A percentile compares a stretch with the other conserved stretches of the same genome.
These are phyloP conservation scores for Apolygus lucorum DNA, from an alignment of 1,140 invertebrate species.

Conservation along the genomic window DNA sequence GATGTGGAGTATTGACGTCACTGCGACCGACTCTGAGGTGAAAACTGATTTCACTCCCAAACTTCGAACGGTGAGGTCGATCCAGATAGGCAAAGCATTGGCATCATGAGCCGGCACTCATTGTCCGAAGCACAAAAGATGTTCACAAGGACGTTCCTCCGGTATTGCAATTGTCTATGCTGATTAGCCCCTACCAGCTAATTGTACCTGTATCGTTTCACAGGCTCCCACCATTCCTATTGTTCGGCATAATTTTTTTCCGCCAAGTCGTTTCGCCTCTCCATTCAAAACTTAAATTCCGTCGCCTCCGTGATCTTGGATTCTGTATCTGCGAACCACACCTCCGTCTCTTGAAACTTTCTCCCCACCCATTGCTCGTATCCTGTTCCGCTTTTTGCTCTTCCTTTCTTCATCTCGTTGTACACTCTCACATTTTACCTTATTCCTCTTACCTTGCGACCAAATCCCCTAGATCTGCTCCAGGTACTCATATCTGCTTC, in stretches of 20 bases:
- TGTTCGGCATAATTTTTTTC: not conserved
- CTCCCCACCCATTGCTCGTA: not conserved
- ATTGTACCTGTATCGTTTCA: not conserved
- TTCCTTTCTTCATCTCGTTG: no score
- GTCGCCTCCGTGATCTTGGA: no score
- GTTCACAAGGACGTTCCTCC: not conserved
- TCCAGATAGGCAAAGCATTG: no score
- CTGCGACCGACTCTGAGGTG: not conserved
- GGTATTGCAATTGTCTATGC: no score
- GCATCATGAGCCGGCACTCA: not conserved
- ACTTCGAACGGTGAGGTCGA: not conserved
- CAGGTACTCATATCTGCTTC: no score
- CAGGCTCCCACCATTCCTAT: not conserved
- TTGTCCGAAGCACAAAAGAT: not conserved
- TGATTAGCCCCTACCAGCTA: not conserved
- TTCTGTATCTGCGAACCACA: no score
- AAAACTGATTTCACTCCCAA: not conserved
- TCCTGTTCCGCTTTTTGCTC: not conserved
- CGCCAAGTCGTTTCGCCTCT: not conserved
- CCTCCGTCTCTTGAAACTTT: no score
- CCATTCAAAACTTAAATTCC: no score
- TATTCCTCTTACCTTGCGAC: not conserved
- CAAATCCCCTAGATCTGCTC: no score
- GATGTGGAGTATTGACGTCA: conserved; percentile 1
- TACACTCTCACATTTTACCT: not conserved